These are phyloP conservation scores for Pseudorasbora parva DNA, from an alignment of 2,113 vertebrate species.

Conservation along the genomic window DNA sequence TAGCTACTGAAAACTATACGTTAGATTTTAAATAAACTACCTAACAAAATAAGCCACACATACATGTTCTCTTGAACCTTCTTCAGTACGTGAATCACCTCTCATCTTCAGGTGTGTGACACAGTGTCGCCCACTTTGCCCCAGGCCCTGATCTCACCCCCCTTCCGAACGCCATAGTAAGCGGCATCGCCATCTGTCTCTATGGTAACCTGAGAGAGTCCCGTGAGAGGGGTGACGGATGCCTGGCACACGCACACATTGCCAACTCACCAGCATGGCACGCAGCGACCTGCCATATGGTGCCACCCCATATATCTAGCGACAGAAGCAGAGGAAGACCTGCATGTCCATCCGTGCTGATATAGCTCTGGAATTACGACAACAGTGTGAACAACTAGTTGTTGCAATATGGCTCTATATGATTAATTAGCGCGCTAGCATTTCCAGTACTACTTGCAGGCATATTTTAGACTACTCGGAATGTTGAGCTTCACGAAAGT, in stretches of 20 bases:
- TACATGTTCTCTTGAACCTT: neutral
- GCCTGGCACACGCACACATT: slow-evolving; percentile 77
- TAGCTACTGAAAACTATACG: neutral
- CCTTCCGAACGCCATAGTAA: slow-evolving; percentile 64
- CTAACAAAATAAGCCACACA: neutral
- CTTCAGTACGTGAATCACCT: neutral
- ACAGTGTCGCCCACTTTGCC: slow-evolving; percentile 42
- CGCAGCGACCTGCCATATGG: slow-evolving; percentile 84
- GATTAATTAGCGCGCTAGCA: neutral
- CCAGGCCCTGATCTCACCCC: slow-evolving; percentile 56
- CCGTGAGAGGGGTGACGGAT: slow-evolving; percentile 79
- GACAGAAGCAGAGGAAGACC: slow-evolving; percentile 63
- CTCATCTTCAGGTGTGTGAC: slow-evolving; percentile 44
- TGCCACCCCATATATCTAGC: slow-evolving; percentile 74
- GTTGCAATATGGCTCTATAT: neutral
- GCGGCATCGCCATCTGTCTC: slow-evolving; percentile 75
- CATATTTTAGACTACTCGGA: neutral
- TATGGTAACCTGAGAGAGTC: slow-evolving; percentile 79
- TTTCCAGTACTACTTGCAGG: neutral
- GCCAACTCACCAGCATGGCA: slow-evolving; percentile 82
- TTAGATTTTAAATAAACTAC: neutral
- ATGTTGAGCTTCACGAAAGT: neutral
- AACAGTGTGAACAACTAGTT: neutral
- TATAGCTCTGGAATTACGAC: slow-evolving; percentile 39
- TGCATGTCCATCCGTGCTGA: slow-evolving; percentile 56